These are phyloP conservation scores for Cossypha niveicapilla DNA, from an alignment of 2,797 vertebrate species.

Conservation along the genomic window DNA sequence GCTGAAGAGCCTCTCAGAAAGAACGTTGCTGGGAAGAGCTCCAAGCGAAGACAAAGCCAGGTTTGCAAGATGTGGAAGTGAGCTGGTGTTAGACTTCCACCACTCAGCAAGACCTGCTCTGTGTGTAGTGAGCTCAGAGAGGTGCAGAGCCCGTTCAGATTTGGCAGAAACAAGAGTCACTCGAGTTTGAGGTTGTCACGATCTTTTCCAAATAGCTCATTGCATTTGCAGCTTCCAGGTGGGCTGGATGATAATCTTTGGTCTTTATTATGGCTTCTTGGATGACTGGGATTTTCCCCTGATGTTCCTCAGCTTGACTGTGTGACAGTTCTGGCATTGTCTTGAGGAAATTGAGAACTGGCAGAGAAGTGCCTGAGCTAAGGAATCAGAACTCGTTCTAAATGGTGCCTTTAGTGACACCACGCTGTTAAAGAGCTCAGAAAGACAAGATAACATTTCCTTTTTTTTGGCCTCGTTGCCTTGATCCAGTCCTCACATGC, in stretches of 20 bases:
- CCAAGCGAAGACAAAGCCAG: constrained; percentile 57
- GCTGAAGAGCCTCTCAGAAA: constrained; percentile 52
- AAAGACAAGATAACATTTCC: constrained; percentile 54
- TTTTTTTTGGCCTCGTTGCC: constrained; percentile 42
- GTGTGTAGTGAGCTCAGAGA: background rate
- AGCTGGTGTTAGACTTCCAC: constrained; percentile 42
- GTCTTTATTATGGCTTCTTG: constrained; percentile 33
- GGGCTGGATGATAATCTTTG: constrained; percentile 26
- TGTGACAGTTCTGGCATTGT: constrained; percentile 43
- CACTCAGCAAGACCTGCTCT: constrained; percentile 7
- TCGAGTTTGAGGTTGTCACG: constrained; percentile 29
- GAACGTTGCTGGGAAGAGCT: constrained; percentile 55
- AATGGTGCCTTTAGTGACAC: constrained; percentile 35
- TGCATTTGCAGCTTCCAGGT: constrained; percentile 55
- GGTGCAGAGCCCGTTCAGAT: background rate
- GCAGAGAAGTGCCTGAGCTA: constrained; percentile 36
- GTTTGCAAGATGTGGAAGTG: constrained; percentile 61
- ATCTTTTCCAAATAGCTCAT: constrained; percentile 59
- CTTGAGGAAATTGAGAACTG: background rate
- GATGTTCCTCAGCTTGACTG: constrained; percentile 31
- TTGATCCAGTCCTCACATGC: constrained; percentile 51
- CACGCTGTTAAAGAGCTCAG: constrained; percentile 39
- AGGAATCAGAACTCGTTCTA: constrained; percentile 24
- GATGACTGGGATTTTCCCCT: constrained; percentile 28
- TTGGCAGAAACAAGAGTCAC: constrained; percentile 21